Evolutionary conservation across 1,140 invertebrate genomes (phyloP).

Genomic region (Druon quercuslanigerum): DNA sequence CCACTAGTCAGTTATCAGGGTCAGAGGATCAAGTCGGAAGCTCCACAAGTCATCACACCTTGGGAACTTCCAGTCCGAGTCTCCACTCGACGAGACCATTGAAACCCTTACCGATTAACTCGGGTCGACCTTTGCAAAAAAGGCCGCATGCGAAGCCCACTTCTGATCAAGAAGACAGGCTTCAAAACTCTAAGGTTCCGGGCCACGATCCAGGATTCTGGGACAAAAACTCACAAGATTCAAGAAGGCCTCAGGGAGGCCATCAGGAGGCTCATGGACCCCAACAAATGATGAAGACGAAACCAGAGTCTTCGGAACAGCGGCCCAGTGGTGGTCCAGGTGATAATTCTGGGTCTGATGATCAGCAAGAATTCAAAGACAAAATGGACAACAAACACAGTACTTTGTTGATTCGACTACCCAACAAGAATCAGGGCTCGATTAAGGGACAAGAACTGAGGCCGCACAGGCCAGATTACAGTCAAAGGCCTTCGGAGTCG

Average conservation of each 20-base stretch:
- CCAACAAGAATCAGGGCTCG: conserved; percentile 64
- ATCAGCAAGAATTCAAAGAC: conserved; percentile 63
- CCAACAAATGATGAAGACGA: conserved; percentile 59
- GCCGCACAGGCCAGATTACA: conserved; percentile 58
- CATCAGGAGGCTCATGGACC: conserved; percentile 51
- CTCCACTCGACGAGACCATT: conserved; percentile 34
- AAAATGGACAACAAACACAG: conserved; percentile 64
- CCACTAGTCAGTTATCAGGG: conserved; percentile 49
- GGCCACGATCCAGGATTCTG: conserved; percentile 37
- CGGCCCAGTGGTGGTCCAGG: conserved; percentile 41
- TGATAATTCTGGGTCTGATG: conserved; percentile 37
- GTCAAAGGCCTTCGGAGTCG: conserved; percentile 58
- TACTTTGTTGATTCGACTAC: conserved; percentile 61
- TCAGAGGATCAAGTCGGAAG: conserved; percentile 37
- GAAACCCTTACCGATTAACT: conserved; percentile 50
- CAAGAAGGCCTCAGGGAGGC: conserved; percentile 48
- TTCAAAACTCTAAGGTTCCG: conserved; percentile 50
- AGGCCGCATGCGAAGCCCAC: conserved; percentile 65
- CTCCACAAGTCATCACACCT: conserved; percentile 39
- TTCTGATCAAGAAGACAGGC: conserved; percentile 59
- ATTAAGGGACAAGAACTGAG: conserved; percentile 52
- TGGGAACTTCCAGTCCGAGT: conserved; percentile 31
- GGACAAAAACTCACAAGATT: conserved; percentile 46
- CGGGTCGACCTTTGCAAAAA: conserved; percentile 62
- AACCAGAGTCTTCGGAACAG: conserved; percentile 50